Evolutionary conservation across 2,888 invertebrate species (phyloP).

Genomic region (Drosophila fungiperda): DNA sequence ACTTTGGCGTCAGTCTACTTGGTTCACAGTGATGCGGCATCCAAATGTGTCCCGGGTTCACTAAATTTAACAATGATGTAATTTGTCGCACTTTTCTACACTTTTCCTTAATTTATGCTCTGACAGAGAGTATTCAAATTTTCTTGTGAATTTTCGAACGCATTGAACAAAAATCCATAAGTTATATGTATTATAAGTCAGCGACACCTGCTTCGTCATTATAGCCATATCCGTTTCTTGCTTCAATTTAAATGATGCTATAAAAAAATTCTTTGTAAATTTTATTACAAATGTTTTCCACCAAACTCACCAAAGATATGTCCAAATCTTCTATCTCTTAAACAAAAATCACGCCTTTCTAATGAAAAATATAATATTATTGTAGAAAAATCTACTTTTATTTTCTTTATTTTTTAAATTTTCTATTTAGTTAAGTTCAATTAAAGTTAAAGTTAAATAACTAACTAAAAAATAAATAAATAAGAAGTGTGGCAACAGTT

Average conservation of each 20-base stretch:
- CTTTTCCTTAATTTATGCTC: not conserved
- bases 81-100: conserved; percentile 69
- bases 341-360: not conserved
- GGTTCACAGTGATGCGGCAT: conserved; percentile 46
- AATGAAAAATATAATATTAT: no score
- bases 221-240: not conserved
- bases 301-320: not conserved
- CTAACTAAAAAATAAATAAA: not conserved
- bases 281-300: not conserved
- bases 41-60: conserved; percentile 53
- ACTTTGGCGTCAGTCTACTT: conserved; percentile 12
- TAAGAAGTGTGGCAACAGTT: not conserved
- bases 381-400: no score
- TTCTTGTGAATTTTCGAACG: not conserved
- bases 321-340: not conserved
- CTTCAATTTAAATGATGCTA: not conserved
- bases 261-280: not conserved
- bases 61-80: conserved; percentile 84
- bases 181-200: not conserved
- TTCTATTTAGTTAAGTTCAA: not conserved
- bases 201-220: not conserved
- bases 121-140: not conserved
- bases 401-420: not conserved
- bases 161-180: not conserved
- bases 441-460: not conserved